A percentile compares a stretch with the other conserved stretches of the same genome.
phyloP scores from a whole-genome alignment of 2,113 vertebrate species.

The Cynoglossus semilaevis region DNA sequence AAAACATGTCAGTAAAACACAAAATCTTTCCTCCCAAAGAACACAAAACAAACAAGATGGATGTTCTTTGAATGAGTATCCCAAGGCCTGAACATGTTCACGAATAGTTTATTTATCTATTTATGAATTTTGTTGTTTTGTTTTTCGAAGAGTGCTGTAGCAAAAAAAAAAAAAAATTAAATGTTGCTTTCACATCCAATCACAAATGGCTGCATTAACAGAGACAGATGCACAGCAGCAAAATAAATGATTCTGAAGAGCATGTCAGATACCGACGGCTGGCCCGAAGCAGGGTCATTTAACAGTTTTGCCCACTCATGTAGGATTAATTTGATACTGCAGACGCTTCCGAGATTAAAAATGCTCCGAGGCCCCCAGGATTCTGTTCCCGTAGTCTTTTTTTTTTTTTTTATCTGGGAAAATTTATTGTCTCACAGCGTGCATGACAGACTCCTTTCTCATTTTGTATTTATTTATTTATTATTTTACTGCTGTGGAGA shows the following conservation, averaged over 20 bases:
- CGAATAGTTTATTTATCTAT: neutral
- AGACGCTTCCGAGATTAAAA: slow-evolving; percentile 35
- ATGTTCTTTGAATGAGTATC: slow-evolving; percentile 2
- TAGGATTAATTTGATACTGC: slow-evolving; percentile 40
- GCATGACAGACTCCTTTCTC: slow-evolving; percentile 8
- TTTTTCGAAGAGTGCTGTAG: neutral
- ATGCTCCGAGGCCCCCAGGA: slow-evolving; percentile 26
- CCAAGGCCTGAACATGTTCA: slow-evolving; percentile 13
- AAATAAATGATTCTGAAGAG: slow-evolving; percentile 36
- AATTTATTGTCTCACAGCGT: slow-evolving; percentile 19
- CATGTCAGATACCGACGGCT: slow-evolving; percentile 5
- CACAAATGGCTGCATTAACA: slow-evolving; percentile 2
- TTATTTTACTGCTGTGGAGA: neutral
- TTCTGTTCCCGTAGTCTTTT: slow-evolving; percentile 34
- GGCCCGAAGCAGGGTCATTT: slow-evolving; percentile 29
- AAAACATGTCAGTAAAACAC: too few species aligned
- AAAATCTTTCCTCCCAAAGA: too few species aligned
- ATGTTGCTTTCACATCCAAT: slow-evolving; percentile 25
- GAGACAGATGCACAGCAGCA: slow-evolving; percentile 15
- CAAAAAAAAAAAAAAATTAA: slow-evolving; percentile 1
- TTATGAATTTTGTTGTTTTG: slow-evolving; percentile 7
- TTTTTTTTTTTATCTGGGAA: slow-evolving; percentile 26
- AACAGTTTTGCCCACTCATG: slow-evolving; percentile 22
- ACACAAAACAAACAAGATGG: too few species aligned
- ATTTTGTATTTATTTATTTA: neutral